phyloP scores from a whole-genome alignment of 2,888 invertebrate genomes.

The Lasioglossum zephyrum region DNA sequence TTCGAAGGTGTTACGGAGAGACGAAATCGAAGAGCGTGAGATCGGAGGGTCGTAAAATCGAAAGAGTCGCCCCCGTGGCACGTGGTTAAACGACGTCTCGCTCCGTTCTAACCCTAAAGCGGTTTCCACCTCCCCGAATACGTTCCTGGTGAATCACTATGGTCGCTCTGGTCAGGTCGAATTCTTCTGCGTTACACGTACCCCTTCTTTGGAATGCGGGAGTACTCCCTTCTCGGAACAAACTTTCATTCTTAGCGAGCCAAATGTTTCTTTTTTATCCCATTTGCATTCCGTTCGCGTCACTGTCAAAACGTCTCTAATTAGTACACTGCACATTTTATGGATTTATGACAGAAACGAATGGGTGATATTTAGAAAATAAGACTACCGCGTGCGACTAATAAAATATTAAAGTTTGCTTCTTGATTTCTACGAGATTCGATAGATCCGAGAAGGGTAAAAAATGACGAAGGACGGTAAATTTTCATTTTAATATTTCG shows the following conservation, averaged over 20 bases:
- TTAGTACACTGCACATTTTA: not conserved
- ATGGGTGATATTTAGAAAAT: too few relatives aligned
- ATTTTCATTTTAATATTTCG: constrained; percentile 9
- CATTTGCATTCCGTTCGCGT: too few relatives aligned
- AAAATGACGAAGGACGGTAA: not conserved
- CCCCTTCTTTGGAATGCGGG: constrained; percentile 47
- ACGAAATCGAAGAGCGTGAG: not conserved
- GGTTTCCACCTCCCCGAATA: constrained; percentile 49
- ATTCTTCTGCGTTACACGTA: constrained; percentile 51
- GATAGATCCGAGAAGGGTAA: not conserved
- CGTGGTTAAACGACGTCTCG: constrained; percentile 28
- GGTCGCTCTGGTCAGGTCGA: constrained; percentile 42
- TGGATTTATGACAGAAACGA: not conserved
- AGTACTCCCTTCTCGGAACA: constrained; percentile 34
- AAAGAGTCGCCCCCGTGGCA: constrained; percentile 14
- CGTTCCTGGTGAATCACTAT: constrained; percentile 64
- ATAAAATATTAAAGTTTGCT: not conserved
- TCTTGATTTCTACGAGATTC: not conserved
- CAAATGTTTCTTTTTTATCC: not conserved
- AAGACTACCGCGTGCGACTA: too few relatives aligned
- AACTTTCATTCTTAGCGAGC: constrained; percentile 25
- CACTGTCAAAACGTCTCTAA: not conserved
- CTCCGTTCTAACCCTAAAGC: constrained; percentile 35
- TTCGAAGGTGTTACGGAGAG: not conserved
- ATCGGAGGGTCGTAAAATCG: constrained; percentile 31